Conservation (phyloP, 2,113 vertebrate species). For the Alligator mississippiensis region DNA sequence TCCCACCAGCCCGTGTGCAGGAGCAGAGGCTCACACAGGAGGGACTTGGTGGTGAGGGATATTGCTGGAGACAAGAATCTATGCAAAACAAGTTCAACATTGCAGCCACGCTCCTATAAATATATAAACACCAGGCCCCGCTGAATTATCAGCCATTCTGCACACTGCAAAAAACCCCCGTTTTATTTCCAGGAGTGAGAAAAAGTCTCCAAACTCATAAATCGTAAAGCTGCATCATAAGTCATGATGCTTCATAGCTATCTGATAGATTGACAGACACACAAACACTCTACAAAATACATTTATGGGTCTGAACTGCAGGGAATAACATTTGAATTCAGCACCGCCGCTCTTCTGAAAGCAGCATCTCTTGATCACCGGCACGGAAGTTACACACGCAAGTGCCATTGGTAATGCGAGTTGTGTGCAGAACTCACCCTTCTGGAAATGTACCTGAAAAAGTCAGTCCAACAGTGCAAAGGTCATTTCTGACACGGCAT, state of each 20-base stretch:
- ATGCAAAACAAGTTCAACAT: background rate
- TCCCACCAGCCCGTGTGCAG: background rate
- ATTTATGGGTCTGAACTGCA: conserved; percentile 5
- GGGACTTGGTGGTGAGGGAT: too few species aligned
- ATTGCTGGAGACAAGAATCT: background rate
- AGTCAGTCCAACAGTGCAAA: conserved; percentile 24
- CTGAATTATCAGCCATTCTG: background rate
- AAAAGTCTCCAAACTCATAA: conserved; percentile 15
- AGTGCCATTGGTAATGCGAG: background rate
- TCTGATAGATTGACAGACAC: background rate
- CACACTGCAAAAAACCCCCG: background rate
- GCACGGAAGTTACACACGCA: background rate
- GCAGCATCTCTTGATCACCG: background rate
- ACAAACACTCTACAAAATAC: background rate
- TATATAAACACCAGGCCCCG: background rate
- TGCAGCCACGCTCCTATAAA: background rate
- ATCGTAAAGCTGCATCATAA: background rate
- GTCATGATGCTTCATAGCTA: conserved; percentile 8
- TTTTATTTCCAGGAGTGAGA: background rate
- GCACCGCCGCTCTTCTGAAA: conserved; percentile 5
- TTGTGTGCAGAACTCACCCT: background rate
- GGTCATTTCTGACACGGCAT: background rate
- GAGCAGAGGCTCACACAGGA: background rate
- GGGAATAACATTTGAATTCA: background rate
- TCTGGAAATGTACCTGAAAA: conserved; percentile 26